Evolutionary conservation across 2,888 invertebrate species (phyloP).

Genomic region (Leptinotarsa haldemani): DNA sequence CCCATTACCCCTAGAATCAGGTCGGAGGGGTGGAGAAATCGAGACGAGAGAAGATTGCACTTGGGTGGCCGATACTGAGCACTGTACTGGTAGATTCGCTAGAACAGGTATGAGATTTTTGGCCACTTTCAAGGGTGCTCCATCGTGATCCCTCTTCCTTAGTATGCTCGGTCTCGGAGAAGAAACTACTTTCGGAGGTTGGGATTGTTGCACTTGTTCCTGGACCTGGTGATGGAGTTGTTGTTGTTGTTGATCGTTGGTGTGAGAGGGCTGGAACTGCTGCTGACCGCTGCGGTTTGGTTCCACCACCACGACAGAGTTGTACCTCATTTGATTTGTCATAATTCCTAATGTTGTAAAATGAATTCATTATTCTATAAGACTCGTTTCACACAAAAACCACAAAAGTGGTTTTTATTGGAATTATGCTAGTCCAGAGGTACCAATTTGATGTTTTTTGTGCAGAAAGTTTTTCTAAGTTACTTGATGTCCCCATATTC

Average conservation of each 20-base stretch:
- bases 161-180: constrained; percentile 86
- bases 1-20: constrained; percentile 64
- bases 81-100: constrained; percentile 55
- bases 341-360: constrained; percentile 36
- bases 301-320: constrained; percentile 65
- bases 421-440: too few species aligned
- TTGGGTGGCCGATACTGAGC: constrained; percentile 21
- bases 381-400: too few species aligned
- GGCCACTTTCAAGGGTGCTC: constrained; percentile 74
- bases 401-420: too few species aligned
- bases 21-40: constrained; percentile 62
- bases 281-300: constrained; percentile 51
- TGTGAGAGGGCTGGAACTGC: constrained; percentile 38
- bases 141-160: constrained; percentile 87
- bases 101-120: constrained; percentile 71
- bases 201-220: constrained; percentile 44
- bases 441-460: too few species aligned
- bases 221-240: constrained; percentile 39
- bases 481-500: too few species aligned
- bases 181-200: constrained; percentile 59
- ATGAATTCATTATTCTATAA: not conserved
- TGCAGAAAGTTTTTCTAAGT: too few species aligned
- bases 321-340: constrained; percentile 62
- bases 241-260: constrained; percentile 41
- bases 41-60: constrained; percentile 52